Evolutionary conservation across 2,888 invertebrate genomes (phyloP).

Genomic region (Opisthograptis luteolata): DNA sequence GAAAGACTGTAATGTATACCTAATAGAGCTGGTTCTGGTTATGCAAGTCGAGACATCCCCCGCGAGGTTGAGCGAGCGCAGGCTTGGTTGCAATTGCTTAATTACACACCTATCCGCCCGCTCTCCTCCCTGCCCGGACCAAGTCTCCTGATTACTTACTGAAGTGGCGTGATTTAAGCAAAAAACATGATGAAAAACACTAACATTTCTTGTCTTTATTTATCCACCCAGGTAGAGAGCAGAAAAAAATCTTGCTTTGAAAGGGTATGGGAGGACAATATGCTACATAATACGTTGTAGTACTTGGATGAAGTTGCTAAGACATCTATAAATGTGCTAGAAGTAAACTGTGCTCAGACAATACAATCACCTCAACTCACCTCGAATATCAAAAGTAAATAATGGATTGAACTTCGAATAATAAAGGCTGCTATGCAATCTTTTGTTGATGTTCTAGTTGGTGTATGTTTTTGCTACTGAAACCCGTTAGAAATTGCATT

Average conservation of each 20-base stretch:
- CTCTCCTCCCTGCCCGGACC: slow-evolving; percentile 40
- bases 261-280: no score
- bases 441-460: slow-evolving; percentile 22
- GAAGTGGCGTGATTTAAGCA: slow-evolving; percentile 39
- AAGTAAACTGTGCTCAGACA: slow-evolving; percentile 7
- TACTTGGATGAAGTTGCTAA: no score
- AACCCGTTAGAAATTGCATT: slow-evolving; percentile 10
- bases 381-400: slow-evolving; percentile 17
- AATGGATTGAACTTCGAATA: slow-evolving; percentile 26
- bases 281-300: no score
- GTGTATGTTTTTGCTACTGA: slow-evolving; percentile 19
- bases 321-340: no score
- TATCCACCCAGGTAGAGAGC: no score
- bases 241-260: no score
- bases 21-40: slow-evolving; percentile 43
- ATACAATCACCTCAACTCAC: slow-evolving; percentile 8
- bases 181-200: slow-evolving; percentile 10
- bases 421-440: slow-evolving; percentile 23
- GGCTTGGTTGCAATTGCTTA: slow-evolving; percentile 72
- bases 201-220: background rate
- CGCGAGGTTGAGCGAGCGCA: slow-evolving; percentile 43
- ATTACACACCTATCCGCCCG: slow-evolving; percentile 63
- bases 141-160: slow-evolving; percentile 31
- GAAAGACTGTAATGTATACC: no score
- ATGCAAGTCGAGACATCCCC: slow-evolving; percentile 65